phyloP scores from a whole-genome alignment of 2,113 vertebrate genomes.

The Sminthopsis crassicaudata region DNA sequence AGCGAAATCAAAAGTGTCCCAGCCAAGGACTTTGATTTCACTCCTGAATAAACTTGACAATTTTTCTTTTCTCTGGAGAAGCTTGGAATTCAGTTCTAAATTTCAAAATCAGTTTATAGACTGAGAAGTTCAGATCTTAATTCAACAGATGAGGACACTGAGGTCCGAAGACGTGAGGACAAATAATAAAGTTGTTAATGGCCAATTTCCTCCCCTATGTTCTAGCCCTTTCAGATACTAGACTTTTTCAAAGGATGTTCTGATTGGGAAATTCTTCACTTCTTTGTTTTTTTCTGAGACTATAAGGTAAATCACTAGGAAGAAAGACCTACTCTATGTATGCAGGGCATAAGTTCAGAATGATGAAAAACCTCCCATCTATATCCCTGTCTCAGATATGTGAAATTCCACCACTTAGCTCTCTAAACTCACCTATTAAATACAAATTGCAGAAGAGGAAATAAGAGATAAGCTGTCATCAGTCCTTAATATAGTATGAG shows the following conservation, averaged over 20 bases:
- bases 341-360: neutral
- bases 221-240: neutral
- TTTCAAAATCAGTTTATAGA: conserved; percentile 53
- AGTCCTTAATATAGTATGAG: neutral
- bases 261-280: neutral
- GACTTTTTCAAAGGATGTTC: neutral
- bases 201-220: neutral
- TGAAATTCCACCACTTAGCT: neutral
- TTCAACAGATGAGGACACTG: neutral
- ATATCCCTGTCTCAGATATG: neutral
- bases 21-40: conserved; percentile 68
- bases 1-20: conserved; percentile 72
- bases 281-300: neutral
- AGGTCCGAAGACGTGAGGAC: neutral
- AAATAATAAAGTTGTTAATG: neutral
- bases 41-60: conserved; percentile 57
- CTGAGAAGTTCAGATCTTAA: neutral
- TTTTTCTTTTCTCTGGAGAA: conserved; percentile 40
- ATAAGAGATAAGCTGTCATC: neutral
- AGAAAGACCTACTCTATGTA: neutral
- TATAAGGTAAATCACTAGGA: neutral
- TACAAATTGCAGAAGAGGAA: neutral
- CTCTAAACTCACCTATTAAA: neutral
- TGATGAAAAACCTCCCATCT: neutral
- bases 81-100: conserved; percentile 60